Base-by-base conservation (phyloP, 2,113 vertebrate genomes). In the Canis aureus region DNA sequence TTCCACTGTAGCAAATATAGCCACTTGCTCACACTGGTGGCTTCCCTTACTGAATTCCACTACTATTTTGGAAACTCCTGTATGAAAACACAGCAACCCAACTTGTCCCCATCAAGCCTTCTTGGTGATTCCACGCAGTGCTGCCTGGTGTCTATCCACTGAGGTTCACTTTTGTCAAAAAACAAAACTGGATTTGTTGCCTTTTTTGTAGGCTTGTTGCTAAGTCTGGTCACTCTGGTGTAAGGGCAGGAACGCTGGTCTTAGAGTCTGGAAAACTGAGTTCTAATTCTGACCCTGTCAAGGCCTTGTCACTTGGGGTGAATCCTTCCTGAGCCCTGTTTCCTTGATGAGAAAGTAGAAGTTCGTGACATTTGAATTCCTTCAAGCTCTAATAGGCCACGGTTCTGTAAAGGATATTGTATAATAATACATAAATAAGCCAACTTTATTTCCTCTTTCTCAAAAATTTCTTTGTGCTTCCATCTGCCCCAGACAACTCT, bases 1-100 rank as follows among this genome's bases (percentile, higher is more conserved):
- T 94, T 96, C 74, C 84, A 69, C 17, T 82, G 91, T 64, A 55
- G 69, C 93, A 94, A 95, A 94, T 91, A 96, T 86, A 91, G 73
- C 38, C 35, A 79, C 67, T 83, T 94, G 81, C 90, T 94, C 64
- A 80, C 57, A 53, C 69, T 76, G 35, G 32, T 90, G 91, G 88
- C 96, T 96, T 83, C 62, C 51, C 66, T 97, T 76, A 22, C 62
- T 88, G 80, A 95, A 91, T 93, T 92, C 79, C 95, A 55, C 79
- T 93, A 87, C 91, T 95, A 93, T 95, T 93, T 92, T 95, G 93
- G 93, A 96, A 96, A 95, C 76, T 91, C 91, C 60, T 74, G 5
- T 16, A 49, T 79, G 85, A 94, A 90, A 94, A 66, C 59, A 85
- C 55, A 89, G 51, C 95, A 87, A 51, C 76, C 74, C 35, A 43